phyloP scores from a whole-genome alignment of 37 sponge, comb jelly and placozoan species.

The Aphrocallistes beatrix region DNA sequence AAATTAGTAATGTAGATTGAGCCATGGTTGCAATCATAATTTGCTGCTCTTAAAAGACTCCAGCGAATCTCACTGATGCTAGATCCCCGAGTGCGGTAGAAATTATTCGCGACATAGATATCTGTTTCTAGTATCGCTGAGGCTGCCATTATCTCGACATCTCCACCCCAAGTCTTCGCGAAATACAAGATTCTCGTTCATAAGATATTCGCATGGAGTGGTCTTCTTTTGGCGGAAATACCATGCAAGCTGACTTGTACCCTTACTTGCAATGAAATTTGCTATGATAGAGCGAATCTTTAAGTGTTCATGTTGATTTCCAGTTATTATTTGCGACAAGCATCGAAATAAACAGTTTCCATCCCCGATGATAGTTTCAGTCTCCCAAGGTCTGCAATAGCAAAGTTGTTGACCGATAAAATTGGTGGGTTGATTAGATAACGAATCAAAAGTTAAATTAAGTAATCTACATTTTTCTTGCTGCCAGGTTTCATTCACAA shows the following conservation, averaged over 20 bases:
- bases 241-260: conserved; percentile 4
- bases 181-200: conserved; percentile 5
- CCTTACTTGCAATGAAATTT: neutral
- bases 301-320: neutral
- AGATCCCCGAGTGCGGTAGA: neutral
- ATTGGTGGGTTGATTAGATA: neutral
- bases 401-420: neutral
- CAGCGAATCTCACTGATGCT: too few relatives aligned
- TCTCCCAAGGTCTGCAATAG: neutral
- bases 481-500: neutral
- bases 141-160: neutral
- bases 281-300: neutral
- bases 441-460: neutral
- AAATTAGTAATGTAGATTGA: too few relatives aligned
- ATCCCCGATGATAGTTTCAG: neutral
- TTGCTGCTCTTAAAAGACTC: too few relatives aligned
- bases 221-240: neutral
- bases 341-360: neutral
- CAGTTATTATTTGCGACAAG: neutral
- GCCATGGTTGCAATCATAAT: too few relatives aligned
- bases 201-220: neutral
- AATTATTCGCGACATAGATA: conserved; percentile 11
- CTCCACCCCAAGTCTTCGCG: neutral
- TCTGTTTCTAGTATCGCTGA: neutral
- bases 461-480: conserved; percentile 12